Evolutionary conservation across 2,888 invertebrate genomes (phyloP).

Genomic region (Pinctada fucata): DNA sequence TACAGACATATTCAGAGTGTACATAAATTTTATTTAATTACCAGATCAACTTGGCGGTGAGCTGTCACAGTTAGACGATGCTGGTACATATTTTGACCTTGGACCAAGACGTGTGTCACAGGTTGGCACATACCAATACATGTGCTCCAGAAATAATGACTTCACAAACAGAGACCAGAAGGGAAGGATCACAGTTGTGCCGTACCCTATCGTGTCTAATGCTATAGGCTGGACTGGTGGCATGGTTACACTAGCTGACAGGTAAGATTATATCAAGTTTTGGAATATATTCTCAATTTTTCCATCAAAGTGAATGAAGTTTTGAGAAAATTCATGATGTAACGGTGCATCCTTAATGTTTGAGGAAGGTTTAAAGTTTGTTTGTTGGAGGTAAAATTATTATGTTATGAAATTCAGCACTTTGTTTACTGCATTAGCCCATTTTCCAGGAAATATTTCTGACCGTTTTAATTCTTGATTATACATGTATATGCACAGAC

Average conservation of each 20-base stretch:
- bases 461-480: too few relatives aligned
- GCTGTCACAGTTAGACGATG: constrained; percentile 73
- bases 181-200: constrained; percentile 65
- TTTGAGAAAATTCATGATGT: too few relatives aligned
- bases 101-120: constrained; percentile 66
- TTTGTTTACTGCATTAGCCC: too few relatives aligned
- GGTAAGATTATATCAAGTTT: constrained; percentile 51
- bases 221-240: constrained; percentile 73
- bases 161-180: constrained; percentile 77
- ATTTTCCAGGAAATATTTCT: too few relatives aligned
- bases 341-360: neutral
- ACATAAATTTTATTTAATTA: neutral
- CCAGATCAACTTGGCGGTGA: constrained; percentile 70
- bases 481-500: too few relatives aligned
- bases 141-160: constrained; percentile 76
- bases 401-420: too few relatives aligned
- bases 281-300: neutral
- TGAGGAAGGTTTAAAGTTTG: too few relatives aligned
- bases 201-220: constrained; percentile 43
- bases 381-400: too few relatives aligned
- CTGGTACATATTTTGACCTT: constrained; percentile 76
- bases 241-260: constrained; percentile 52
- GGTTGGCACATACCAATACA: constrained; percentile 71
- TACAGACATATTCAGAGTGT: too few relatives aligned
- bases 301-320: too few relatives aligned